Evolutionary conservation across 2,113 vertebrate species (phyloP).

Genomic region (Myiagra hebetior): DNA sequence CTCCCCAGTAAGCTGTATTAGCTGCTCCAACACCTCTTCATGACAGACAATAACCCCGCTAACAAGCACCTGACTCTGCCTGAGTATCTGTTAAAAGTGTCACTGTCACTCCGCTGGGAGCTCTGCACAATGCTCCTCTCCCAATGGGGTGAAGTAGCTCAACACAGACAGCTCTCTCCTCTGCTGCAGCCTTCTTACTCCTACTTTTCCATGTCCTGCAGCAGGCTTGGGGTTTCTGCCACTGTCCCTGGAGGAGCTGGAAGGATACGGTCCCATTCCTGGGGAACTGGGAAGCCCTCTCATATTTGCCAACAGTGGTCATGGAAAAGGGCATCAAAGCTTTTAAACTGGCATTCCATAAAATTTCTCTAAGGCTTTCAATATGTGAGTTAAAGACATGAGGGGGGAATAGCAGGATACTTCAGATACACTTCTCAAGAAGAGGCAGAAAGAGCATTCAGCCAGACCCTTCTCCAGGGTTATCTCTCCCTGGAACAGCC

Average conservation of each 20-base stretch:
- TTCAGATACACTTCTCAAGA: background rate
- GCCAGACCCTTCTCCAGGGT: background rate
- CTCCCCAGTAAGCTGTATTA: background rate
- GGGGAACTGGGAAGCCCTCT: background rate
- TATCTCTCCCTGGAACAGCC: background rate
- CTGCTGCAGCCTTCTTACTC: background rate
- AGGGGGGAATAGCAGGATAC: background rate
- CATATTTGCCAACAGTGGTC: background rate
- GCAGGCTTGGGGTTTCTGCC: background rate
- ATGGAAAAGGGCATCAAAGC: background rate
- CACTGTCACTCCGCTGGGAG: background rate
- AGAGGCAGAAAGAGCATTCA: background rate
- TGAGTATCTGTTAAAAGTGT: background rate
- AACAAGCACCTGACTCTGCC: background rate
- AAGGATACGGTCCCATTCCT: accelerated
- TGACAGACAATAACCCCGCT: background rate
- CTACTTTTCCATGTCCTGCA: background rate
- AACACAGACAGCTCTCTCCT: background rate
- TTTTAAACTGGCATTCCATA: background rate
- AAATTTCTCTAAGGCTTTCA: background rate
- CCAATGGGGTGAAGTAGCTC: background rate
- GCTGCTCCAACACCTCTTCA: background rate
- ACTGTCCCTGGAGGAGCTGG: background rate
- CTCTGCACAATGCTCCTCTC: background rate
- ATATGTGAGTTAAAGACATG: background rate